Evolutionary conservation across 2,797 vertebrate genomes (phyloP).

Genomic region (Geotrypetes seraphini): DNA sequence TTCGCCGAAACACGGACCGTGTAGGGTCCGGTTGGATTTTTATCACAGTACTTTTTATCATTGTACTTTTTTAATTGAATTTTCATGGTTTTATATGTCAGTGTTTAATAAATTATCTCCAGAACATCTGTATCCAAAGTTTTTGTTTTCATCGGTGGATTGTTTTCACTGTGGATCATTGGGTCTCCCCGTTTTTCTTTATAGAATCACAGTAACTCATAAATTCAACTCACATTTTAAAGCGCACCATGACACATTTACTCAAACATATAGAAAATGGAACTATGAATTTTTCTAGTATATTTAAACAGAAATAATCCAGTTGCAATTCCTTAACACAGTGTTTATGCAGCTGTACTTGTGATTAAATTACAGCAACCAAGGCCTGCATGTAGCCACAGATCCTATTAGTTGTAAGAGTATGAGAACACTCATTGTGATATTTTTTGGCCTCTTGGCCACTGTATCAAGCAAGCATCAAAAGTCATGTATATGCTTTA

Average conservation of each 20-base stretch:
- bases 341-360: slow-evolving; percentile 95
- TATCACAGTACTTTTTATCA: too few species aligned
- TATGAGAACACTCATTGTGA: slow-evolving; percentile 62
- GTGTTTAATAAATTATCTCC: too few species aligned
- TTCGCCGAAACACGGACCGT: too few species aligned
- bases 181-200: too few species aligned
- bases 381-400: slow-evolving; percentile 59
- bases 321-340: slow-evolving; percentile 79
- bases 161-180: too few species aligned
- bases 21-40: too few species aligned
- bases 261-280: slow-evolving; percentile 87
- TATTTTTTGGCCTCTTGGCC: slow-evolving; percentile 62
- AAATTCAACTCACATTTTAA: slow-evolving; percentile 67
- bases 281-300: slow-evolving; percentile 57
- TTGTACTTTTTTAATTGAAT: too few species aligned
- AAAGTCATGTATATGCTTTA: slow-evolving; percentile 63
- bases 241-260: slow-evolving; percentile 69
- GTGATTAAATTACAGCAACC: slow-evolving; percentile 80
- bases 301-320: slow-evolving; percentile 80
- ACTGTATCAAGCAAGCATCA: slow-evolving; percentile 69
- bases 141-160: too few species aligned
- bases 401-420: slow-evolving; percentile 59
- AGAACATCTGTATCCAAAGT: too few species aligned
- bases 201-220: slow-evolving; percentile 53
- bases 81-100: too few species aligned